phyloP scores from a whole-genome alignment of 2,113 vertebrate genomes.

The Charadrius vociferus region DNA sequence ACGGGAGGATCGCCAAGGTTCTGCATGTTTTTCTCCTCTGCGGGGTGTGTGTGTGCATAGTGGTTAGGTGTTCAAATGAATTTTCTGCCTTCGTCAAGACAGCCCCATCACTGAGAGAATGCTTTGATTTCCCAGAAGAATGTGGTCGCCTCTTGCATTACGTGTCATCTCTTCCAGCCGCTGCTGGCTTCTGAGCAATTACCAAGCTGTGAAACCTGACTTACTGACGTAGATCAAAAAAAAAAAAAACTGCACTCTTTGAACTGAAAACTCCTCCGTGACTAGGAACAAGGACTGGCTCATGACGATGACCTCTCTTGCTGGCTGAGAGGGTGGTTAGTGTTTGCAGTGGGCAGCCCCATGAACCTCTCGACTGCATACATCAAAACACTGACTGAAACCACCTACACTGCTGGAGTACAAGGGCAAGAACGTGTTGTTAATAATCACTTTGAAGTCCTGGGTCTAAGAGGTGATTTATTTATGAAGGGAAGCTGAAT shows the following conservation, averaged over 20 bases:
- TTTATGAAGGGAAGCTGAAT: not conserved
- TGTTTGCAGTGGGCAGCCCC: not conserved
- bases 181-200: not conserved
- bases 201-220: not conserved
- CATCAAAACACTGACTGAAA: not conserved
- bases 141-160: not conserved
- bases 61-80: not conserved
- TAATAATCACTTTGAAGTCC: not conserved
- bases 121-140: conserved; percentile 31
- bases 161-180: not conserved
- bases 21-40: accelerated
- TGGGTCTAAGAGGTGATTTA: not conserved
- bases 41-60: accelerated
- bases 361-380: not conserved
- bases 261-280: not conserved
- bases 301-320: not conserved
- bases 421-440: not conserved
- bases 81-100: not conserved
- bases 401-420: not conserved
- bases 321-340: not conserved
- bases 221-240: not conserved
- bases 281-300: not conserved
- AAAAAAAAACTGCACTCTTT: not conserved
- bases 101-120: not conserved
- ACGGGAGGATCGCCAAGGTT: accelerated